Evolutionary conservation across 2,113 vertebrate species (phyloP).

Genomic region (Agapornis roseicollis): DNA sequence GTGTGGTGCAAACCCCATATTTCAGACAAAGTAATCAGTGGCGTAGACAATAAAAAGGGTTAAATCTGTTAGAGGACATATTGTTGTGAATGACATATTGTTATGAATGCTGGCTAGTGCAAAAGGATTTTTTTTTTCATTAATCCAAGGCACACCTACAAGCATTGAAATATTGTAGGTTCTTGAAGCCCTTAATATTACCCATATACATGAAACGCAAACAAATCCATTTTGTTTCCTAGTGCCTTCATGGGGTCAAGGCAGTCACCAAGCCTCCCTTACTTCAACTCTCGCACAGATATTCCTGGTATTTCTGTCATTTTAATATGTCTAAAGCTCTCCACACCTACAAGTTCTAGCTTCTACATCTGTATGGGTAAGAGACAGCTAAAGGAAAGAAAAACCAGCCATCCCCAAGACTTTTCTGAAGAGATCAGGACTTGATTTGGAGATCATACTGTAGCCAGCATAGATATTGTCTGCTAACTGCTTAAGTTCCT

Average conservation of each 20-base stretch:
- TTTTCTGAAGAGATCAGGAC: not conserved
- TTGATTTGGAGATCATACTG: not conserved
- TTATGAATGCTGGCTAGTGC: not conserved
- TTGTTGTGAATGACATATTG: not conserved
- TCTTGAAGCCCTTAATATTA: not conserved
- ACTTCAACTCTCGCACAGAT: not conserved
- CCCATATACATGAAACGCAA: not conserved
- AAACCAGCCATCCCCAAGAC: not conserved
- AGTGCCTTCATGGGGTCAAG: not conserved
- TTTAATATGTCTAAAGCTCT: not conserved
- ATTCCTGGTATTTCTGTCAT: not conserved
- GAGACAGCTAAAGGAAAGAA: not conserved
- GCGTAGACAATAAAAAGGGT: not conserved
- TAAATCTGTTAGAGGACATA: not conserved
- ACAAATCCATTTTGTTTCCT: not conserved
- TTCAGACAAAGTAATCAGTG: not conserved
- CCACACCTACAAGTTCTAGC: not conserved
- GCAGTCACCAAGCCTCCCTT: not conserved
- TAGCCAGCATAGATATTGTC: not conserved
- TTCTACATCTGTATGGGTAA: not conserved
- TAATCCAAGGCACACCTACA: not conserved
- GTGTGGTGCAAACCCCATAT: not conserved
- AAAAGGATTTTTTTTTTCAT: not conserved
- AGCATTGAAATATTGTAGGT: not conserved
- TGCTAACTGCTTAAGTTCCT: not conserved